Evolutionary conservation across 2,113 vertebrate species (phyloP).

Genomic region (Pionites leucogaster): DNA sequence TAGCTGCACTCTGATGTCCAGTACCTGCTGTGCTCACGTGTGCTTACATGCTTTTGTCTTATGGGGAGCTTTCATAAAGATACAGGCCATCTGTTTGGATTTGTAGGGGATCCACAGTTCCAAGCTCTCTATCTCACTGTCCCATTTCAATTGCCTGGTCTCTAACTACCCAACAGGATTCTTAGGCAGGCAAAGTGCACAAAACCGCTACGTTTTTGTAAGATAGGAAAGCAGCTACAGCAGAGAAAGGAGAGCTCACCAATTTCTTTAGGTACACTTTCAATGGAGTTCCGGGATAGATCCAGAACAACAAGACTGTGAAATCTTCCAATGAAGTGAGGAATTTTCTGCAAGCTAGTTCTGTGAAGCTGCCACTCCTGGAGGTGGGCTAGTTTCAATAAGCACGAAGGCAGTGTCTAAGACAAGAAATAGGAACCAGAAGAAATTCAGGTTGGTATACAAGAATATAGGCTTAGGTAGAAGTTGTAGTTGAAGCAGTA

Average conservation of each 20-base stretch:
- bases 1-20: neutral
- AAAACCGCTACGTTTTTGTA: neutral
- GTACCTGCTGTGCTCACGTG: neutral
- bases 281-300: slow-evolving; percentile 88
- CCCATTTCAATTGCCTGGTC: neutral
- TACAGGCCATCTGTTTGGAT: neutral
- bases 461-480: neutral
- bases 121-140: neutral
- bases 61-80: neutral
- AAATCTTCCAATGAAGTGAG: slow-evolving; percentile 88
- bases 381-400: slow-evolving; percentile 85
- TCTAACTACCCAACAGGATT: neutral
- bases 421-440: neutral
- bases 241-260: slow-evolving; percentile 76
- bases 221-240: neutral
- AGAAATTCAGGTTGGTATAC: neutral
- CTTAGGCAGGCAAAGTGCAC: neutral
- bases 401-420: slow-evolving; percentile 86
- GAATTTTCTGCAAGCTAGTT: slow-evolving; percentile 86
- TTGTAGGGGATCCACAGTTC: neutral
- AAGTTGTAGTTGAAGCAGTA: neutral
- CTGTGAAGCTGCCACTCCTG: slow-evolving; percentile 96
- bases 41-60: neutral
- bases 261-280: slow-evolving; percentile 87
- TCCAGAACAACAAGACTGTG: slow-evolving; percentile 88